Base-by-base conservation (phyloP, 2,888 invertebrate genomes). In the Laspeyria flexula region DNA sequence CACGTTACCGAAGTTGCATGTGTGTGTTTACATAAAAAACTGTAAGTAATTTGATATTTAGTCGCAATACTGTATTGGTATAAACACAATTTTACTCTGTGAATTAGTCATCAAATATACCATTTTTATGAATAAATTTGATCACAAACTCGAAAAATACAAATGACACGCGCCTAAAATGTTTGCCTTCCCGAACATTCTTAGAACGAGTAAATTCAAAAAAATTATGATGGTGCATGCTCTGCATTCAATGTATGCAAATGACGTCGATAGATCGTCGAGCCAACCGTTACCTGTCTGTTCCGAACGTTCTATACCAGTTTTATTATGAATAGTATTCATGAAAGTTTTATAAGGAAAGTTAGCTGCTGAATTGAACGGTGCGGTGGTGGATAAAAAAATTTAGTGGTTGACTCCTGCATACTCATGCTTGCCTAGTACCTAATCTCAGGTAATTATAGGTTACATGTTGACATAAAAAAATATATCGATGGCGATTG, bases 261-360 rank as follows among this genome's bases (percentile, higher is more conserved):
- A 69, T 65, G 51, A 40, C 42, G 12, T 11, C 61, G 42, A 69
- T 69, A 65, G 39, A 69, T 64, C 61, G 49, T 55, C 31, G 25
- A 40, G 29, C 46, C 40, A 44, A 16, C 16, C 34, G 21, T 40
- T 44, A 52, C 51, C 44, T 47, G 55, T 34, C 34, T 13, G 12
- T 21, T 39, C 11, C 33, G 11, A 25, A 33, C 23, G 30, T 38
- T 27, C 31, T 23, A 38, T 15, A 23, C 38, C 30, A 23, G 21
- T 45, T 44, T 45, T 38, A 39, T 23, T 23, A 15, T 11, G 38
- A 15, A 25, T 38, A 23, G 31, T 38, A 45, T 31, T 31, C 13
- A 31, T 38, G 30, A 44, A 44, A 44, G 37, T 44, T 44, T 44
- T 44, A 44, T 37, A 44, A 37, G 29, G 37, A 29, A 44, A 44